Evolutionary conservation across 1,140 invertebrate species (phyloP), one percentile per base, ranked within the genome.

Genomic region (Thrips palmi): DNA sequence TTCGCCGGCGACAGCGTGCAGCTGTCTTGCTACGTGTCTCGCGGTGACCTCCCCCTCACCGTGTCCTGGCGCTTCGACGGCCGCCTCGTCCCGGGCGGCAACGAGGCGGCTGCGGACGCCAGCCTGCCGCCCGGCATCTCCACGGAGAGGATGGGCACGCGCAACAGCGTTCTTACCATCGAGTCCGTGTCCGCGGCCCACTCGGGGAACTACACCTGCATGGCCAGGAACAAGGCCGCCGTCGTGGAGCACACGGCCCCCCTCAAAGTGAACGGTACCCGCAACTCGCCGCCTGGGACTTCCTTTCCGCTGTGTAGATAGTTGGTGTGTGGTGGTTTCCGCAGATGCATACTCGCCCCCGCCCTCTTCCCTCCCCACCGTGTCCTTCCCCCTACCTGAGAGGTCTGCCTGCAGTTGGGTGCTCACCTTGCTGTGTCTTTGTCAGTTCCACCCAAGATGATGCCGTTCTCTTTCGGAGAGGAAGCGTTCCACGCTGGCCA

Each of bases 261-360:
- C 47, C 67, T 85, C 46, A 64, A 71, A 59, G 78, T 85, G 54
- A 78, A 84, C 59, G 79, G 80, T 84, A 77, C 29, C n/a, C n/a
- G n/a, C n/a, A n/a, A n/a, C n/a, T n/a, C n/a, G n/a, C n/a, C n/a
- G n/a, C n/a, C n/a, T n/a, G n/a, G n/a, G n/a, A n/a, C n/a, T n/a
- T n/a, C n/a, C n/a, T n/a, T n/a, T n/a, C n/a, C n/a, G n/a, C n/a
- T n/a, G n/a, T n/a, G n/a, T n/a, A n/a, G n/a, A n/a, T n/a, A n/a
- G n/a, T n/a, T n/a, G n/a, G n/a, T n/a, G n/a, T n/a, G n/a, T n/a
- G n/a, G n/a, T n/a, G n/a, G n/a, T n/a, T n/a, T n/a, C n/a, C n/a
- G n/a, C n/a, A n/a, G n/a, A n/a, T n/a, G n/a, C n/a, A n/a, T n/a
- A n/a, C n/a, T n/a, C n/a, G n/a, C n/a, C n/a, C n/a, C n/a, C n/a